These are phyloP conservation scores for Xiphydria camelus DNA, from an alignment of 2,888 invertebrate genomes.

Conservation along the genomic window DNA sequence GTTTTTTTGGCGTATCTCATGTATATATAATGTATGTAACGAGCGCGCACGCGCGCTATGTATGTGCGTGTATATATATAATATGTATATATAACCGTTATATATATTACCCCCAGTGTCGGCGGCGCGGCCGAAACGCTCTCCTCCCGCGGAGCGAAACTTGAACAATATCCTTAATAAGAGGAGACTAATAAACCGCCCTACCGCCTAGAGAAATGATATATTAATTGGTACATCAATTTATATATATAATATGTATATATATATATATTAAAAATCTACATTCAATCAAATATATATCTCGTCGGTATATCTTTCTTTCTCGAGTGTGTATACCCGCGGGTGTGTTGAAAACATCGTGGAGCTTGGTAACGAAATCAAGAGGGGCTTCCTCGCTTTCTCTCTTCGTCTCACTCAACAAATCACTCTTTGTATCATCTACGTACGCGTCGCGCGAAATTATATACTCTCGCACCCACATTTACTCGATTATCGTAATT, in stretches of 20 bases:
- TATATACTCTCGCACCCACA: no score
- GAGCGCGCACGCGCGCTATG: neutral
- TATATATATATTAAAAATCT: slow-evolving; percentile 38
- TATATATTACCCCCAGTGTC: slow-evolving; percentile 24
- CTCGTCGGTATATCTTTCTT: no score
- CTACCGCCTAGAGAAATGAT: slow-evolving; percentile 39
- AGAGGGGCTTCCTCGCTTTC: no score
- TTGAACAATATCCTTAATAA: slow-evolving; percentile 49
- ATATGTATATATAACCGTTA: slow-evolving; percentile 21
- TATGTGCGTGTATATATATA: neutral
- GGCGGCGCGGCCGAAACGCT: slow-evolving; percentile 21
- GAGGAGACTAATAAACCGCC: slow-evolving; percentile 16
- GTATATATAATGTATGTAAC: slow-evolving; percentile 1
- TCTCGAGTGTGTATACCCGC: no score
- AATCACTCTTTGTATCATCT: no score
- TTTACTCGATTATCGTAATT: no score
- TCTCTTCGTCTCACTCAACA: no score
- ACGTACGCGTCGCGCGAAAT: no score
- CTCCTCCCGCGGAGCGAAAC: slow-evolving; percentile 41
- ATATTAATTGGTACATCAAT: slow-evolving; percentile 47
- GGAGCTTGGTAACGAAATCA: no score
- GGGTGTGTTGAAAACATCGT: no score
- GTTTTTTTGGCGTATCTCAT: slow-evolving; percentile 8
- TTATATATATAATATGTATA: slow-evolving; percentile 42
- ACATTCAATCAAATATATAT: slow-evolving; percentile 41